phyloP scores from a whole-genome alignment of 1,140 invertebrate genomes.

The honey bee (Apis mellifera) region Amel_HAv3.1 CM009934.2:12097501-12098000 shows the following conservation, averaged over 20 bases:
- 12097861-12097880: too few species aligned
- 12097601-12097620: neutral
- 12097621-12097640: neutral
- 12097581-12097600: neutral
- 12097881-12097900: too few species aligned
- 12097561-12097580: neutral
- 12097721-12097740: constrained; percentile 5
- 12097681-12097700: constrained; percentile 41
- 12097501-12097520: neutral
- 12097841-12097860: too few species aligned
- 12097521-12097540: neutral
- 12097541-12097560: neutral
- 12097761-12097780: neutral
- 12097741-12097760: constrained; percentile 21
- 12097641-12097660: neutral
- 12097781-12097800: constrained; percentile 40
- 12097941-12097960: neutral
- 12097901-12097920: neutral
- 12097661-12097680: too few species aligned
- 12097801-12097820: neutral
- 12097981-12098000: constrained; percentile 23
- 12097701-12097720: constrained; percentile 14
- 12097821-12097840: too few species aligned
- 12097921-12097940: neutral
- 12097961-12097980: neutral